Evolutionary conservation across 2,888 invertebrate species (phyloP).

Genomic region (Ornithoptera alexandrae): DNA sequence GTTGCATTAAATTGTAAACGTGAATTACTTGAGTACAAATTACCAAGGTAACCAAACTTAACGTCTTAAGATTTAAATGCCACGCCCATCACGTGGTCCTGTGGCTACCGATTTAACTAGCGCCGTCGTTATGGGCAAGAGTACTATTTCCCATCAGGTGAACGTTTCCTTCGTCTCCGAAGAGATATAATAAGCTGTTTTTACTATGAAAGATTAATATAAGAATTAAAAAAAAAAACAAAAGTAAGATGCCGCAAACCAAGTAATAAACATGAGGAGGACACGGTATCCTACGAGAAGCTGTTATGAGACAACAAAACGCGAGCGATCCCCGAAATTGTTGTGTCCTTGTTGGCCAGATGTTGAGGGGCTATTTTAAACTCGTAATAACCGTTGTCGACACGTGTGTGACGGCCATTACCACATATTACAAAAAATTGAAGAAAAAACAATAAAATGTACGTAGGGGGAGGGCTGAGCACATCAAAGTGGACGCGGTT

Average conservation of each 20-base stretch:
- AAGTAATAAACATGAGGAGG: slow-evolving; percentile 20
- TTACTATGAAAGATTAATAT: neutral
- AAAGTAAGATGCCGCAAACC: neutral
- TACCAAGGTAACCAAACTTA: no score
- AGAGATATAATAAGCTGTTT: neutral
- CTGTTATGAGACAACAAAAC: slow-evolving; percentile 44
- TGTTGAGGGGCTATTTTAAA: slow-evolving; percentile 76
- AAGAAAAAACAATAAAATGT: slow-evolving; percentile 75
- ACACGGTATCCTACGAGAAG: slow-evolving; percentile 31
- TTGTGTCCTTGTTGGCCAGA: slow-evolving; percentile 52
- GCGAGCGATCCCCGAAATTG: slow-evolving; percentile 62
- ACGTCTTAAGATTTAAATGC: no score
- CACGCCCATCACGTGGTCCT: no score
- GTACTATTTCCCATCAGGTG: no score
- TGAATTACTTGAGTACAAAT: no score
- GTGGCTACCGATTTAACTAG: no score
- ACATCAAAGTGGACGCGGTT: slow-evolving; percentile 58
- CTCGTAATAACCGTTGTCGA: slow-evolving; percentile 76
- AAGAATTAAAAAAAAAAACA: neutral
- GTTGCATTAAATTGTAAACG: no score
- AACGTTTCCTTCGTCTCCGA: no score
- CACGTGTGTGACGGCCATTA: slow-evolving; percentile 78
- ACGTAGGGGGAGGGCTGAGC: slow-evolving; percentile 45
- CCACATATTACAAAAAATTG: slow-evolving; percentile 79
- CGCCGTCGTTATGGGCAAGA: no score